These are phyloP conservation scores for Chlorops oryzae DNA, from an alignment of 1,140 invertebrate species.

Conservation along the genomic window DNA sequence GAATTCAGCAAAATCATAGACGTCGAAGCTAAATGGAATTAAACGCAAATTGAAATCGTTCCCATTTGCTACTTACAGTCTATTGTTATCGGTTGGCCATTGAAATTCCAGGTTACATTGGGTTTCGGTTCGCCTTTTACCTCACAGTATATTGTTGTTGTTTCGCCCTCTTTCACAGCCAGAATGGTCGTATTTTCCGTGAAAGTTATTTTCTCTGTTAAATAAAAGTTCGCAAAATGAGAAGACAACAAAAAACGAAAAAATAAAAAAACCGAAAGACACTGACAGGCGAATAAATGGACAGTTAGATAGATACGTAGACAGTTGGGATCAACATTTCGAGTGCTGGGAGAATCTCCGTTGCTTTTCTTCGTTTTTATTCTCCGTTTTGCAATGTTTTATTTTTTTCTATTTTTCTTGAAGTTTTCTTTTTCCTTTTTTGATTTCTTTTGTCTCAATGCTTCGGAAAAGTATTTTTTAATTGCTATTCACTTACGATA, in stretches of 20 bases:
- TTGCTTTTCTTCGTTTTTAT: background rate
- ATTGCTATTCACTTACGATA: slow-evolving; percentile 40
- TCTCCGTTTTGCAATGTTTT: background rate
- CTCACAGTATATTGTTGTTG: slow-evolving; percentile 49
- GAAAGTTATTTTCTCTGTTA: slow-evolving; percentile 50
- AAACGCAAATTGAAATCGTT: no score
- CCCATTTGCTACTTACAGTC: slow-evolving; percentile 28
- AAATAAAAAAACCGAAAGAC: no score
- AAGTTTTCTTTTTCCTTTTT: background rate
- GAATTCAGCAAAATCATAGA: background rate
- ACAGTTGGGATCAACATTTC: background rate
- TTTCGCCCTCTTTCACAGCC: slow-evolving; percentile 48
- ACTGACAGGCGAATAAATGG: no score
- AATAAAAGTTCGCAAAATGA: slow-evolving; percentile 1
- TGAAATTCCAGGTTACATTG: slow-evolving; percentile 49
- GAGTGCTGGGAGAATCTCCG: background rate
- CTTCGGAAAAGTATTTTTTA: slow-evolving; percentile 2
- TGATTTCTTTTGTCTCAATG: slow-evolving; percentile 3
- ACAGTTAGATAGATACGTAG: no score
- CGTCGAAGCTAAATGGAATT: slow-evolving; percentile 20
- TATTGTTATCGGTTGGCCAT: slow-evolving; percentile 41
- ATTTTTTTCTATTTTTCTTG: background rate
- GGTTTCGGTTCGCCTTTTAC: slow-evolving; percentile 52
- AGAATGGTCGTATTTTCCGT: slow-evolving; percentile 47
- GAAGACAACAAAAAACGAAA: background rate